Percentiles rank a stretch among this genome's conserved stretches.
phyloP scores from a whole-genome alignment of 2,113 vertebrate species.

The Myotis davidii region DNA sequence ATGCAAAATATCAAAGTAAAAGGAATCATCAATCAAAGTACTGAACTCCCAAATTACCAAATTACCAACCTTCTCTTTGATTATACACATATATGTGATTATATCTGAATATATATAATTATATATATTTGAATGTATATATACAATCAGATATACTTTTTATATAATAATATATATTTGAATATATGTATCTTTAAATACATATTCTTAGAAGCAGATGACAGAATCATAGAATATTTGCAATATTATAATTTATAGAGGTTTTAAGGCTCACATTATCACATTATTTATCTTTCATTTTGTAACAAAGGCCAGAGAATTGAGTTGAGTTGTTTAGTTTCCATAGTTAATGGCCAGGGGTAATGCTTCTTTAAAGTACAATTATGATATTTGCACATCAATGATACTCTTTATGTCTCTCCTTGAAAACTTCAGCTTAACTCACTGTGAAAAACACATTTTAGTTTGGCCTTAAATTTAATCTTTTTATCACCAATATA shows the following conservation, averaged over 20 bases:
- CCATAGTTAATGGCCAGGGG: not conserved
- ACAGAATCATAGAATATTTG: not conserved
- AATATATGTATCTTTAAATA: not conserved
- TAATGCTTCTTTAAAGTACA: not conserved
- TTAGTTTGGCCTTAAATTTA: not conserved
- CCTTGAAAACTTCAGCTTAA: not conserved
- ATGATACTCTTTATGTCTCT: not conserved
- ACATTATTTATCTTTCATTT: slow-evolving; percentile 19
- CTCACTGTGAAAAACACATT: not conserved
- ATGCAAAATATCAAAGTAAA: slow-evolving; percentile 3
- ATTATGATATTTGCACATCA: not conserved
- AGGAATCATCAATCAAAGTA: not conserved
- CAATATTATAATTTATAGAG: not conserved
- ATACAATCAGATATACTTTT: not conserved
- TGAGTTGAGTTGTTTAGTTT: not conserved
- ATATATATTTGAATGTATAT: not conserved
- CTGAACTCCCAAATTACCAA: not conserved
- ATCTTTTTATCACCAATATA: not conserved
- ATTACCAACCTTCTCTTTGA: not conserved
- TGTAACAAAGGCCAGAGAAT: not conserved
- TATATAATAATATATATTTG: not conserved
- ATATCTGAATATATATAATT: not conserved
- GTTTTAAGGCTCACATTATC: not conserved
- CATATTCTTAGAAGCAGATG: not conserved
- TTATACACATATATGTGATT: not conserved